Conservation (phyloP, 2,888 invertebrate species). For the Entomobrya multifasciata region DNA sequence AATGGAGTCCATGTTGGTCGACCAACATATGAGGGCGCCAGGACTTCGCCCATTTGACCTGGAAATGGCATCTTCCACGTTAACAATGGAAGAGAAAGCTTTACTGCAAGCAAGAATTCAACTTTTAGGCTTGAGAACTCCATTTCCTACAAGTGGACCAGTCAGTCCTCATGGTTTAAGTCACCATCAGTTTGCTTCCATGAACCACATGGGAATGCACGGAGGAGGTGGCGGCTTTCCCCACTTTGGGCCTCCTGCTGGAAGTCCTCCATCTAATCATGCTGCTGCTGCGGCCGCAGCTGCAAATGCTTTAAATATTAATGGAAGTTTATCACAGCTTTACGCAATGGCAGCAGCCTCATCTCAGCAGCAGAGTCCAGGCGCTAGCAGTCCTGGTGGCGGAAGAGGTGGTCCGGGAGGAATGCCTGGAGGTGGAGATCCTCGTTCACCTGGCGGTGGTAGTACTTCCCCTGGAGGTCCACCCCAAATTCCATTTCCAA, state of each 20-base stretch:
- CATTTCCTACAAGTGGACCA: constrained; percentile 75
- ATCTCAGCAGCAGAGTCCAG: constrained; percentile 72
- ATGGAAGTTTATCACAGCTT: constrained; percentile 79
- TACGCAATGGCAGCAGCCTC: constrained; percentile 79
- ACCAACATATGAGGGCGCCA: constrained; percentile 91
- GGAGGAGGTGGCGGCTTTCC: constrained; percentile 69
- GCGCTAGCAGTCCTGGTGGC: constrained; percentile 69
- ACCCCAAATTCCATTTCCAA: constrained; percentile 80
- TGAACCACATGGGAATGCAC: constrained; percentile 76
- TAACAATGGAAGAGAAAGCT: constrained; percentile 89
- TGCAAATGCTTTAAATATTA: constrained; percentile 78
- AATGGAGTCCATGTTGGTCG: constrained; percentile 93
- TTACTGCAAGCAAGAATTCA: constrained; percentile 89
- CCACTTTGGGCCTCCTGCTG: constrained; percentile 77
- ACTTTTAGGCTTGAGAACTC: constrained; percentile 82
- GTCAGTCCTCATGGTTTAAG: constrained; percentile 69
- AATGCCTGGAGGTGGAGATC: constrained; percentile 25
- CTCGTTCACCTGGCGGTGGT: constrained; percentile 38
- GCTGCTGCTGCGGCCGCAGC: constrained; percentile 82
- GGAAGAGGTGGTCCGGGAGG: constrained; percentile 66
- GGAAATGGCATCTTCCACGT: constrained; percentile 82
- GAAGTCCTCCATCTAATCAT: constrained; percentile 81
- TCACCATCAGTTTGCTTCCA: constrained; percentile 71
- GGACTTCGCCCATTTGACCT: constrained; percentile 88
- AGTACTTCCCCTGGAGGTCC: constrained; percentile 64